Conservation (phyloP, 2,797 vertebrate species). For the Syngnathus acus region DNA sequence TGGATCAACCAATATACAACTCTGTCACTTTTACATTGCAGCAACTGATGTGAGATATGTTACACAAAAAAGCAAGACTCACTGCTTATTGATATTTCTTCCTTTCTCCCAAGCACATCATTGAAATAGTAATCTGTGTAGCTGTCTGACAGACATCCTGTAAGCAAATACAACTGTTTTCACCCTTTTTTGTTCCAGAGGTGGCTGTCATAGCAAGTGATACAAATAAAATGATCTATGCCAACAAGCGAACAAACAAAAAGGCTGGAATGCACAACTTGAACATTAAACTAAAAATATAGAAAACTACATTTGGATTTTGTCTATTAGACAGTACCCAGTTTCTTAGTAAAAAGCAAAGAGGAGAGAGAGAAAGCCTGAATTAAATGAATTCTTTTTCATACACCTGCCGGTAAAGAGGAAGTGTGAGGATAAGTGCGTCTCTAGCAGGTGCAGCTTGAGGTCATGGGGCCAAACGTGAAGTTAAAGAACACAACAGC, state of each 20-base stretch:
- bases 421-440: constrained; percentile 68
- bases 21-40: constrained; percentile 74
- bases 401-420: constrained; percentile 62
- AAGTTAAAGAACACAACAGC: constrained; percentile 26
- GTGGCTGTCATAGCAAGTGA: constrained; percentile 65
- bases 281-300: constrained; percentile 69
- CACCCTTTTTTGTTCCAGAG: constrained; percentile 54
- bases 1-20: constrained; percentile 83
- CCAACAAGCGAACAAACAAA: constrained; percentile 53
- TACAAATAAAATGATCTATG: constrained; percentile 66
- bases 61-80: constrained; percentile 59
- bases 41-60: constrained; percentile 75
- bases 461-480: constrained; percentile 56
- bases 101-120: constrained; percentile 51
- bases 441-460: constrained; percentile 65
- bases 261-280: constrained; percentile 79
- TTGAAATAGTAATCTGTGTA: constrained; percentile 72
- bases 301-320: constrained; percentile 67
- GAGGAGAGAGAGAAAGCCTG: constrained; percentile 15
- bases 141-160: constrained; percentile 64
- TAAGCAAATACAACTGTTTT: constrained; percentile 54
- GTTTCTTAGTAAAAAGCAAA: constrained; percentile 57
- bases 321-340: constrained; percentile 58
- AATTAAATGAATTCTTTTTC: constrained; percentile 15
- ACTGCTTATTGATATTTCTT: constrained; percentile 13